Conservation (phyloP, 2,113 vertebrate genomes). For the Poeciliopsis retropinna region DNA sequence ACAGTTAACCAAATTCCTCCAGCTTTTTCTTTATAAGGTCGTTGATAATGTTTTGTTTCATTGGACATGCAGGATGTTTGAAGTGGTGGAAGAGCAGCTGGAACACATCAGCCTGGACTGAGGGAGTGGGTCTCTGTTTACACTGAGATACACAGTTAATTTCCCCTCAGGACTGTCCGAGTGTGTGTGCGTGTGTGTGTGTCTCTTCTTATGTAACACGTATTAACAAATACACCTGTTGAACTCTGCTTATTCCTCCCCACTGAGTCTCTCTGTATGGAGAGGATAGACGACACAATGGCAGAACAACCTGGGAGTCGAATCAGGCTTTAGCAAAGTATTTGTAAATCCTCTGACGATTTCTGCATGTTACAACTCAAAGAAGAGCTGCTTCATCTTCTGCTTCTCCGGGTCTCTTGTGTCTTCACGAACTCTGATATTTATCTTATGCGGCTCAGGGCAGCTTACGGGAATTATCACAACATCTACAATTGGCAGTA, state of each 20-base stretch:
- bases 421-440: background rate
- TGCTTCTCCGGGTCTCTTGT: constrained; percentile 5
- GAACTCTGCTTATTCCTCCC: constrained; percentile 50
- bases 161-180: constrained; percentile 16
- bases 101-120: constrained; percentile 55
- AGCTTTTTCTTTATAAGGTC: constrained; percentile 51
- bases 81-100: constrained; percentile 64
- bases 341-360: constrained; percentile 10
- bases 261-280: constrained; percentile 23
- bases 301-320: constrained; percentile 21
- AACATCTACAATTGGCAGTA: background rate
- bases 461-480: background rate
- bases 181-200: constrained; percentile 9
- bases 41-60: constrained; percentile 54
- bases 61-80: constrained; percentile 46
- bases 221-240: constrained; percentile 62
- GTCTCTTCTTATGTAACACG: constrained; percentile 46
- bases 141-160: constrained; percentile 45
- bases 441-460: background rate
- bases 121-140: constrained; percentile 46
- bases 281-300: constrained; percentile 13
- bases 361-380: background rate
- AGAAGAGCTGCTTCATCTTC: background rate
- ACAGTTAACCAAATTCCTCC: background rate
- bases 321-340: background rate